Base-by-base conservation (phyloP, 1,140 invertebrate species). In the Goniozus legneri region DNA sequence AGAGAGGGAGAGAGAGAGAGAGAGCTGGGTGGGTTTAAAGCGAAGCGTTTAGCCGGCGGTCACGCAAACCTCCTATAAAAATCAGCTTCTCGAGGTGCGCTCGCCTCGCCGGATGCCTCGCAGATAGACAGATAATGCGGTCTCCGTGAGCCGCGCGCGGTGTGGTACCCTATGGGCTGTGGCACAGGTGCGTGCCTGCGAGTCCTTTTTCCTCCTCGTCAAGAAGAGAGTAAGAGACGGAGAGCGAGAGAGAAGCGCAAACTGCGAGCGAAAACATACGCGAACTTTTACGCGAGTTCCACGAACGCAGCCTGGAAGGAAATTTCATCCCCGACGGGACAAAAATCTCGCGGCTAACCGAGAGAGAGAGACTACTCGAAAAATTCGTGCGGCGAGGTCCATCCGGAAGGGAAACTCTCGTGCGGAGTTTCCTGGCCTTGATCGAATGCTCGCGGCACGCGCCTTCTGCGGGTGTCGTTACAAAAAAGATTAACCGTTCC, bases 11-110 rank as follows among this genome's bases (percentile, higher is more conserved):
- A 18, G 20, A 32, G 45, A 46, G 38, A 39, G 8, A 36, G 44
- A 10, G 24, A 31, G 44, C 31, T 44, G 51, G 40, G 54, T 43
- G 58, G 55, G 55, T 60, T n/a, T 56, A 59, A 61, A 59, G 40
- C 56, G 49, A 63, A 62, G 44, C 62, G 58, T 63, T 68, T 68
- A 63, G 56, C 47, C 46, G 58, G 54, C 50, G 54, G 65, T 66
- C 64, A 68, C 65, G 64, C 62, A 57, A 66, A 50, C 56, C 60
- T 49, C 35, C 56, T 62, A 60, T 66, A 66, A 66, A 68, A 62
- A 54, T 52, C 47, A 37, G 60, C 54, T 63, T 37, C 58, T 43
- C 19, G 16, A 44, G 32, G 45, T 34, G 39, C 44, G 18, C 44
- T 20, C 33, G 35, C 33, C 45, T 47, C 52, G 46, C 30, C 42